Evolutionary conservation across 2,888 invertebrate species (phyloP).

Genomic region (Lasioglossum figueresi): DNA sequence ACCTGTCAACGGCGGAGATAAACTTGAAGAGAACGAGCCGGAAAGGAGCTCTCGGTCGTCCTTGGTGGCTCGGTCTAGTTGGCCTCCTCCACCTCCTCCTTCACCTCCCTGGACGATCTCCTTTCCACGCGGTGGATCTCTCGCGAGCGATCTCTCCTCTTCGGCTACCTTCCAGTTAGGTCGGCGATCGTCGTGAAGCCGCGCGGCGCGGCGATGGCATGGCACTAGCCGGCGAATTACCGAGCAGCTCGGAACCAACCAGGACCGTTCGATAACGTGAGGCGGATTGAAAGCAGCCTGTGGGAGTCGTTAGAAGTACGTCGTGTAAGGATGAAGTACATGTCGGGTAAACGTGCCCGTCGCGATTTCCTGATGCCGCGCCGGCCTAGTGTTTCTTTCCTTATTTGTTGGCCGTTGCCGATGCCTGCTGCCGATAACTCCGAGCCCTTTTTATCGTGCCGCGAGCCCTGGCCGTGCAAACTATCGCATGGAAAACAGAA

Average conservation of each 20-base stretch:
- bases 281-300: slow-evolving; percentile 67
- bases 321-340: slow-evolving; percentile 67
- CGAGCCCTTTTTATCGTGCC: slow-evolving; percentile 33
- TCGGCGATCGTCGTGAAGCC: slow-evolving; percentile 26
- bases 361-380: slow-evolving; percentile 65
- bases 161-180: slow-evolving; percentile 51
- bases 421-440: slow-evolving; percentile 57
- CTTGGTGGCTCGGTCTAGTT: slow-evolving; percentile 68
- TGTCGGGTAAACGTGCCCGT: slow-evolving; percentile 60
- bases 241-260: slow-evolving; percentile 34
- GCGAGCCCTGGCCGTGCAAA: slow-evolving; percentile 4
- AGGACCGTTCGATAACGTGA: slow-evolving; percentile 64
- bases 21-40: slow-evolving; percentile 51
- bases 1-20: slow-evolving; percentile 67
- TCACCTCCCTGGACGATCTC: slow-evolving; percentile 22
- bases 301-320: slow-evolving; percentile 68
- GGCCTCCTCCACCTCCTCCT: slow-evolving; percentile 18
- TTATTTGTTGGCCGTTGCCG: slow-evolving; percentile 64
- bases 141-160: slow-evolving; percentile 53
- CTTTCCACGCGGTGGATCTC: slow-evolving; percentile 43
- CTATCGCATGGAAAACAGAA: slow-evolving; percentile 46
- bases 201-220: not conserved
- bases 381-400: slow-evolving; percentile 60
- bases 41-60: slow-evolving; percentile 53
- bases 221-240: slow-evolving; percentile 54